A percentile compares a stretch with the other conserved stretches of the same genome.
These are phyloP conservation scores for Entomobrya multifasciata DNA, from an alignment of 2,888 invertebrate genomes.

Conservation along the genomic window DNA sequence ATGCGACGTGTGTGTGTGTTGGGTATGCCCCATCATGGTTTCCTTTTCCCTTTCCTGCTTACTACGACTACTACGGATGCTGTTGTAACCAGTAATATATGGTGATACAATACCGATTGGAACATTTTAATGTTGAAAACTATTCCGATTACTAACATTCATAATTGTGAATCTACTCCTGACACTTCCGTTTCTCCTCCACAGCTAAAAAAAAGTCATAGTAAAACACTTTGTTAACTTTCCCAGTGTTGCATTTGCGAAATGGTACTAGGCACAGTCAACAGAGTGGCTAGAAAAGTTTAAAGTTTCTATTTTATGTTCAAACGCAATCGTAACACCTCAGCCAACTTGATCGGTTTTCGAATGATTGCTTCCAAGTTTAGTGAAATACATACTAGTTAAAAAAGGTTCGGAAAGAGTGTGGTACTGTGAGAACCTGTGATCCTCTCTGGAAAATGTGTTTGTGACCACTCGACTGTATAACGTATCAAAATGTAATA, in stretches of 20 bases:
- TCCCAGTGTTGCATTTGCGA: too few relatives aligned
- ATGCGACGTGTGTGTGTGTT: slow-evolving; percentile 56
- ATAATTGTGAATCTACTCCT: slow-evolving; percentile 79
- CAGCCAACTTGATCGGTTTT: too few relatives aligned
- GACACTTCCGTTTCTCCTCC: slow-evolving; percentile 65
- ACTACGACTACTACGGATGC: slow-evolving; percentile 76
- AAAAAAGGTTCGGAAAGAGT: too few relatives aligned
- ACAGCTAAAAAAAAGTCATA: slow-evolving; percentile 12
- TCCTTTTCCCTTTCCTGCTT: slow-evolving; percentile 79
- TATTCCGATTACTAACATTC: slow-evolving; percentile 79
- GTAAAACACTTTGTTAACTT: slow-evolving; percentile 43
- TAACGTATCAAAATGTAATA: background rate
- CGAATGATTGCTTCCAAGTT: too few relatives aligned
- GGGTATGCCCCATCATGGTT: slow-evolving; percentile 77
- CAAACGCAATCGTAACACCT: too few relatives aligned
- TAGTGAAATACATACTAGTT: too few relatives aligned
- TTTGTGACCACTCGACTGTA: background rate
- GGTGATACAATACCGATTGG: slow-evolving; percentile 76
- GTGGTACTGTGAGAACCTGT: background rate
- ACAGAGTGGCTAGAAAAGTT: slow-evolving; percentile 5
- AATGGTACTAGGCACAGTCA: too few relatives aligned
- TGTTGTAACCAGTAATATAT: slow-evolving; percentile 77
- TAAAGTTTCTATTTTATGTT: too few relatives aligned
- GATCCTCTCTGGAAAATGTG: background rate
- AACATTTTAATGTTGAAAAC: slow-evolving; percentile 78